These are phyloP conservation scores for Trigoniulus corallinus DNA, from an alignment of 1,140 invertebrate species.

Conservation along the genomic window DNA sequence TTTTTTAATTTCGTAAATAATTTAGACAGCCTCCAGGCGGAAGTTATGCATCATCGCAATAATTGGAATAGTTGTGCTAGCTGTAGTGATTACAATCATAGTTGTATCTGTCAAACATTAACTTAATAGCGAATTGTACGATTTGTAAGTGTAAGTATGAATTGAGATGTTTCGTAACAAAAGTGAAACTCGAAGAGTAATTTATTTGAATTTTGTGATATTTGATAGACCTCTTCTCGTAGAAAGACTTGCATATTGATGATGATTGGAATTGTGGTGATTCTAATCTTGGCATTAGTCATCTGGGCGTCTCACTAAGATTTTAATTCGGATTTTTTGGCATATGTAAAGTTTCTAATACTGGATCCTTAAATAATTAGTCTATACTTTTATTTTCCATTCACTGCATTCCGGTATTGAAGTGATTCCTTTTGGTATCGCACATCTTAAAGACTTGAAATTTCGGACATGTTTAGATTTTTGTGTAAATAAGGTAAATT, in stretches of 20 bases:
- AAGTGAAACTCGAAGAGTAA: neutral
- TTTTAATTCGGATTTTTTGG: too few species aligned
- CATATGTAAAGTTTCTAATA: too few species aligned
- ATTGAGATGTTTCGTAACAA: neutral
- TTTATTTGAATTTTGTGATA: neutral
- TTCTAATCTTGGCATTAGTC: neutral
- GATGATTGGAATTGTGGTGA: neutral
- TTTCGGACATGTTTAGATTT: too few species aligned
- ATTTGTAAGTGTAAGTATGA: neutral
- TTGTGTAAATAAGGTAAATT: too few species aligned
- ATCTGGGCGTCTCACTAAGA: neutral
- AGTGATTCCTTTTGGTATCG: too few species aligned
- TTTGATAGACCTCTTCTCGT: neutral
- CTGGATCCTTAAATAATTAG: too few species aligned
- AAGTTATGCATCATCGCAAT: conserved; percentile 62
- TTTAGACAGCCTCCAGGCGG: conserved; percentile 63
- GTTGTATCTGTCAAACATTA: conserved; percentile 19
- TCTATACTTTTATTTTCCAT: too few species aligned
- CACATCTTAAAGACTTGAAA: too few species aligned
- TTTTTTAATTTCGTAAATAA: conserved; percentile 22
- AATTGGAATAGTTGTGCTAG: conserved; percentile 44
- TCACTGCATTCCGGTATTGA: too few species aligned
- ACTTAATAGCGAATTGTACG: neutral
- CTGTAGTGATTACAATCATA: conserved; percentile 53
- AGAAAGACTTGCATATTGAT: neutral